Evolutionary conservation across 64 coral and sea anemone species (phyloP), one percentile per base, ranked within the genome.

Genomic region (Pocillopora damicornis): DNA sequence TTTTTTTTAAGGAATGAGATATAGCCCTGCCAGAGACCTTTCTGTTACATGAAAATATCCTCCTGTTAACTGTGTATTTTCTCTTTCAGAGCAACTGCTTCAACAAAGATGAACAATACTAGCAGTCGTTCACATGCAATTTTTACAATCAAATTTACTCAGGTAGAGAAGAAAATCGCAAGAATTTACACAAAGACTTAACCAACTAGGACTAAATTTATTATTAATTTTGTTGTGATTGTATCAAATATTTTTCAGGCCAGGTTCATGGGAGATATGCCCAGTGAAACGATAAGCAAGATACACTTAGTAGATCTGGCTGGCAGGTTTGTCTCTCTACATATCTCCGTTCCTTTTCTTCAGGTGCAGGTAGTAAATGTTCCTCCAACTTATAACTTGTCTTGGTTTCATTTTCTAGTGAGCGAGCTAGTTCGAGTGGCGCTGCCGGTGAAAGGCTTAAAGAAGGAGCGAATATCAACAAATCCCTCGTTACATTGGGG

Each of bases 91-190:
- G 90, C 88, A 90, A 99, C 97, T 72, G 97, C 97, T 59, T 69
- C 83, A 20, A 99, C 97, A 61, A 92, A 79, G 61, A 99, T 99
- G 97, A 99, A 99, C 69, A 94, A 95, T 42, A 86, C 84, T 15
- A 99, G 97, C 73, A 99, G 97, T 61, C 85, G 97, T 71, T 99
- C 97, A 38, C 97, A 99, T 86, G 88, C 97, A 18, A 99, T 99
- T 71, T 99, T 99, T 61, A 99, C 97, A 35, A 79, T 99, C 10
- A 92, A 87, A 78, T 99, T 99, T 74, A 99, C 97, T 15, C 97
- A 99, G 93, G 97, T 98, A 86, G 15, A 17, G 37, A 71, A 7
- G 22, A 12, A 36, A 5, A 62, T 16, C 12, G 0, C 57, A 37
- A 76, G 16, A 5, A 22, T 63, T 58, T 61, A 34, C 16, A 17